These are phyloP conservation scores for Hipposideros armiger DNA, from an alignment of 2,113 vertebrate genomes.

Conservation along the genomic window DNA sequence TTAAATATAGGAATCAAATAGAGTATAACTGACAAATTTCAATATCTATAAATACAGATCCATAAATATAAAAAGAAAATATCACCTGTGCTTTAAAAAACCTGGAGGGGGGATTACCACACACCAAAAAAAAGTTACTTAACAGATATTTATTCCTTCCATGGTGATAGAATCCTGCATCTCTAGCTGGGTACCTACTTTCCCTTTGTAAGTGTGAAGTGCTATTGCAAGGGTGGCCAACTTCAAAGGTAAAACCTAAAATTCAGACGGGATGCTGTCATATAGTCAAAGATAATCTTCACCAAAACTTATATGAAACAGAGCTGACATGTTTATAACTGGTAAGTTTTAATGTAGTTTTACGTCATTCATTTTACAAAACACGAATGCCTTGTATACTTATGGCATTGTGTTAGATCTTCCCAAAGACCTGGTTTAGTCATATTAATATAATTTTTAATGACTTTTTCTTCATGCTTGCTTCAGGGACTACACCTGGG, in stretches of 20 bases:
- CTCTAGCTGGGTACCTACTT: not conserved
- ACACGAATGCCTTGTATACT: not conserved
- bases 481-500: conserved; percentile 34
- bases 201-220: not conserved
- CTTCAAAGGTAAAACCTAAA: not conserved
- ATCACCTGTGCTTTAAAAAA: not conserved
- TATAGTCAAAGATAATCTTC: not conserved
- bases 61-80: not conserved
- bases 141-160: not conserved
- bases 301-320: conserved; percentile 47
- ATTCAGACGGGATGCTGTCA: conserved; percentile 1
- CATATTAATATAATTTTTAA: conserved; percentile 26
- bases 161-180: not conserved
- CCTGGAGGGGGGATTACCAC: not conserved
- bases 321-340: conserved; percentile 45
- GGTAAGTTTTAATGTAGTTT: conserved; percentile 45
- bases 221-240: not conserved
- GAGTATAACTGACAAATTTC: not conserved
- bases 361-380: conserved; percentile 27
- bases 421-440: conserved; percentile 14
- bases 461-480: conserved; percentile 13
- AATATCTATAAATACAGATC: not conserved
- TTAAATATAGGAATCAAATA: conserved; percentile 22
- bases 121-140: too few species aligned
- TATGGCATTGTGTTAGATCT: conserved; percentile 33